Conservation (phyloP, 2,113 vertebrate species). For the Hydrolagus affinis region DNA sequence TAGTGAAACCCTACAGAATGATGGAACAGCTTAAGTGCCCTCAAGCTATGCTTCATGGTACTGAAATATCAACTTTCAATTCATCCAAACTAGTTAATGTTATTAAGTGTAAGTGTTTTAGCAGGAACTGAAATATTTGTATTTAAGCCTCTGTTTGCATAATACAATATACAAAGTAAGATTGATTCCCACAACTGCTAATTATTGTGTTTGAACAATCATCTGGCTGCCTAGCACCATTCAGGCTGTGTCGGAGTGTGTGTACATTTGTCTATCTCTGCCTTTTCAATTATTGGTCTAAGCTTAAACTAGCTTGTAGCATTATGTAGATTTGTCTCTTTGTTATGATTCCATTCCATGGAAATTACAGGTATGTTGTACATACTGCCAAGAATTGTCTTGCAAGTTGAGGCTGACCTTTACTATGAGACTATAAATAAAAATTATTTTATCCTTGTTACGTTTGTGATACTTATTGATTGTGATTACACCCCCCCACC, state of each 20-base stretch:
- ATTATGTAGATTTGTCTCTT: conserved; percentile 59
- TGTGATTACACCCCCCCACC: no score
- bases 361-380: conserved; percentile 96
- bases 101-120: conserved; percentile 23
- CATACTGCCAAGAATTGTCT: conserved; percentile 92
- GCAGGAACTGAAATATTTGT: conserved; percentile 28
- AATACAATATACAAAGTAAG: conserved; percentile 29
- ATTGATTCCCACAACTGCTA: conserved; percentile 24
- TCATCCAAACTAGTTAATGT: neutral
- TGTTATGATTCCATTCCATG: conserved; percentile 73
- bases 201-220: conserved; percentile 33
- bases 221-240: conserved; percentile 33
- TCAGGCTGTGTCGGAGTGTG: conserved; percentile 37
- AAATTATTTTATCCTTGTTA: conserved; percentile 86
- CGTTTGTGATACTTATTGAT: conserved; percentile 32
- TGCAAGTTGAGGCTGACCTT: conserved; percentile 94
- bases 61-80: conserved; percentile 23
- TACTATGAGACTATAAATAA: conserved; percentile 98
- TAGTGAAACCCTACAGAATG: conserved; percentile 11
- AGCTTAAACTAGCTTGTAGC: conserved; percentile 56
- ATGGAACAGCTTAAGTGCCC: conserved; percentile 30
- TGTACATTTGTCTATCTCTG: conserved; percentile 57
- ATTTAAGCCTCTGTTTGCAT: conserved; percentile 24
- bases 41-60: conserved; percentile 13
- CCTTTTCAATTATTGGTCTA: conserved; percentile 48